Conservation (phyloP, 1,140 invertebrate species). For the Rhyzopertha dominica region DNA sequence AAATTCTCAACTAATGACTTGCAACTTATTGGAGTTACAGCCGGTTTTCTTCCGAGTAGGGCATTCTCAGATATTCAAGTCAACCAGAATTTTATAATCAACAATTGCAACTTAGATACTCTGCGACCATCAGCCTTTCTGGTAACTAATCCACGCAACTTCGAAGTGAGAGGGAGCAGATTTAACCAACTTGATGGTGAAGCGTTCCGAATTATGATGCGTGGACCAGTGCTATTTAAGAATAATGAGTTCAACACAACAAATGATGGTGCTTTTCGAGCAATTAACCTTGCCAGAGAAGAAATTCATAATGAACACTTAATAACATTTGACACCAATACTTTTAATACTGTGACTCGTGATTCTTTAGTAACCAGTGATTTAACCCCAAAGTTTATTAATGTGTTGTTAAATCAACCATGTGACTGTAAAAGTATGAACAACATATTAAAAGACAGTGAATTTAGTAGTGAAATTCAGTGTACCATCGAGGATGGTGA, state of each 20-base stretch:
- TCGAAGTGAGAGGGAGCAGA: conserved; percentile 49
- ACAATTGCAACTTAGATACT: conserved; percentile 55
- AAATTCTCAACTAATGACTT: conserved; percentile 66
- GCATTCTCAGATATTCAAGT: conserved; percentile 69
- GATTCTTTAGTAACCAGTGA: conserved; percentile 57
- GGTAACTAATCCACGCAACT: conserved; percentile 48
- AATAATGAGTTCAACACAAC: conserved; percentile 59
- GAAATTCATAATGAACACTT: conserved; percentile 49
- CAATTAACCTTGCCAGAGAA: conserved; percentile 52
- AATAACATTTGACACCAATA: conserved; percentile 65
- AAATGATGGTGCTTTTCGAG: conserved; percentile 56
- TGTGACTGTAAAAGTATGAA: conserved; percentile 57
- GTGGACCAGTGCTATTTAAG: conserved; percentile 59
- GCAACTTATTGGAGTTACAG: conserved; percentile 50
- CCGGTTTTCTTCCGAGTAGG: conserved; percentile 59
- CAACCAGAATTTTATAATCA: conserved; percentile 57
- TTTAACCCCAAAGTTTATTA: conserved; percentile 53
- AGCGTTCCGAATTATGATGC: conserved; percentile 56
- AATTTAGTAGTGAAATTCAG: conserved; percentile 32
- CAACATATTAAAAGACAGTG: conserved; percentile 27
- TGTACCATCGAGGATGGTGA: conserved; percentile 27
- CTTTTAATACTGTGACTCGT: conserved; percentile 51
- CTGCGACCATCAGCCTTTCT: conserved; percentile 53
- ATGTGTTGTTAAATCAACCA: conserved; percentile 53
- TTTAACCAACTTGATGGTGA: conserved; percentile 58